Percentiles rank a stretch among this genome's conserved stretches.
Conservation (phyloP, 1,140 invertebrate species). For the Solenopsis invicta region DNA sequence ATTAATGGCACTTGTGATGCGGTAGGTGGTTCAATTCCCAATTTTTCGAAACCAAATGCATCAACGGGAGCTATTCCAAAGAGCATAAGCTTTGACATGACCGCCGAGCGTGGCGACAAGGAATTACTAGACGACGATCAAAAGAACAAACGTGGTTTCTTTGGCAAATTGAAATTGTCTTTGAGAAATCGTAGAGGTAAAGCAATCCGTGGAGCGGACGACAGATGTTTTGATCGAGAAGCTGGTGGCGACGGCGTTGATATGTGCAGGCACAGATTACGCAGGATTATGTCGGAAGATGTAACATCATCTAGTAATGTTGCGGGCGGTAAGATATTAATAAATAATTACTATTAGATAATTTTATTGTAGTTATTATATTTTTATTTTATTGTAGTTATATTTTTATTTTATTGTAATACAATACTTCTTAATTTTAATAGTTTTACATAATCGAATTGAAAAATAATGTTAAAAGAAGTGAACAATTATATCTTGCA, state of each 20-base stretch:
- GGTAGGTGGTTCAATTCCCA: conserved; percentile 68
- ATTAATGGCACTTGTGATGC: conserved; percentile 77
- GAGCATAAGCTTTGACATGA: conserved; percentile 97
- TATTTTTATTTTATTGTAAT: background rate
- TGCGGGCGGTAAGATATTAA: conserved; percentile 77
- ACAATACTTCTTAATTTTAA: background rate
- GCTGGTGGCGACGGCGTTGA: conserved; percentile 82
- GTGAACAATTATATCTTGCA: background rate
- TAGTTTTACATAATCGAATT: background rate
- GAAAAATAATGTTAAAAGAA: conserved; percentile 3
- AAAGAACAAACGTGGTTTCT: conserved; percentile 89
- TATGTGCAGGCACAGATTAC: conserved; percentile 83
- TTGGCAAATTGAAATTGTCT: conserved; percentile 90
- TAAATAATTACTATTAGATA: background rate
- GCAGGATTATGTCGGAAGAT: conserved; percentile 87
- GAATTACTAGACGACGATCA: conserved; percentile 88
- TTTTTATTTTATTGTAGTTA: conserved; percentile 4
- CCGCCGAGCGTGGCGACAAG: conserved; percentile 93
- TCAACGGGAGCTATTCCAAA: conserved; percentile 95
- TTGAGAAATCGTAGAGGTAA: conserved; percentile 90
- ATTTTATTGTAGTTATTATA: background rate
- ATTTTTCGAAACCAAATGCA: conserved; percentile 86
- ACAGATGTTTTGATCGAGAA: conserved; percentile 85
- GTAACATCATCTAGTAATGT: conserved; percentile 78
- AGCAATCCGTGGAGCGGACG: conserved; percentile 85